Conservation (phyloP, 1,140 invertebrate species). For the Varroa destructor region DNA sequence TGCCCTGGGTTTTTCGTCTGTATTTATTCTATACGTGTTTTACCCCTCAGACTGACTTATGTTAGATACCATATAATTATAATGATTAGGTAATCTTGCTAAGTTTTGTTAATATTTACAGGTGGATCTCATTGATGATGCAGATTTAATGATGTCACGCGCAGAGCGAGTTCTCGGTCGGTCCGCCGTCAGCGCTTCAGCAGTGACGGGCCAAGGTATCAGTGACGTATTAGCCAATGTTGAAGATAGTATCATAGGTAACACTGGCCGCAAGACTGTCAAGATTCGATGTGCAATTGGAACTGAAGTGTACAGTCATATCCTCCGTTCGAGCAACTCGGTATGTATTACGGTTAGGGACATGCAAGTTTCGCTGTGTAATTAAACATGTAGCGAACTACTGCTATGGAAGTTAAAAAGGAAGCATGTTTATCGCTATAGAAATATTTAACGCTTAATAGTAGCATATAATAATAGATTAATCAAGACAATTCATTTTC, state of each 20-base stretch:
- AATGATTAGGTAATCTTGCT: slow-evolving; percentile 16
- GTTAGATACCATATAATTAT: no score
- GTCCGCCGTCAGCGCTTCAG: background rate
- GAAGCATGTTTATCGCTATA: no score
- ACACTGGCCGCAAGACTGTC: slow-evolving; percentile 45
- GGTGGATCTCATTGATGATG: slow-evolving; percentile 21
- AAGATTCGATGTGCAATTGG: slow-evolving; percentile 50
- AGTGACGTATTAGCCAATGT: slow-evolving; percentile 46
- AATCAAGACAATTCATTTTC: no score
- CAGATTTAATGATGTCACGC: slow-evolving; percentile 45
- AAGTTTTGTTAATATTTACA: slow-evolving; percentile 9
- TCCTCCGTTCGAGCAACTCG: background rate
- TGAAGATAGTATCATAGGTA: slow-evolving; percentile 47
- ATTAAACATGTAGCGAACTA: no score
- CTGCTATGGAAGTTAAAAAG: no score
- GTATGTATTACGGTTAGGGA: background rate
- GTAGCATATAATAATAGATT: no score
- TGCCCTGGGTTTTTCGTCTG: no score
- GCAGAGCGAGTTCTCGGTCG: slow-evolving; percentile 38
- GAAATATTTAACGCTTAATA: no score
- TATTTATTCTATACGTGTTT: no score
- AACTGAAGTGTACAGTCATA: slow-evolving; percentile 41
- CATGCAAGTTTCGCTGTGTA: no score
- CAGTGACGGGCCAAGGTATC: slow-evolving; percentile 41
- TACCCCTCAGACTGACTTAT: no score